These are phyloP conservation scores for Brenthis ino DNA, from an alignment of 2,888 invertebrate genomes.

Conservation along the genomic window DNA sequence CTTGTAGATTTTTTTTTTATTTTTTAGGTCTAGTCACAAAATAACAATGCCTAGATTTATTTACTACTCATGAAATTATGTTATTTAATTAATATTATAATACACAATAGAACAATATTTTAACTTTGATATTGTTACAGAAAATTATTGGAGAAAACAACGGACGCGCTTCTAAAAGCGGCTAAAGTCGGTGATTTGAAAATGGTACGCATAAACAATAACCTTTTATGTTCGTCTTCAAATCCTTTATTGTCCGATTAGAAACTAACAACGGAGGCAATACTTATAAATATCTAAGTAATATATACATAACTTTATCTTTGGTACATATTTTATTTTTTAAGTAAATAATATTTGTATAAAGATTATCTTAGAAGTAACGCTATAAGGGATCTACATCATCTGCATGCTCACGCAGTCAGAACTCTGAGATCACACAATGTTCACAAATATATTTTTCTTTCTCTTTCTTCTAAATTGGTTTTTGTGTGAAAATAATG, in stretches of 20 bases:
- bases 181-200: conserved; percentile 92
- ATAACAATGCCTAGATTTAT: conserved; percentile 1
- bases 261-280: neutral
- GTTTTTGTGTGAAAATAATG: too few species aligned
- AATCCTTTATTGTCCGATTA: conserved; percentile 23
- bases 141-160: conserved; percentile 90
- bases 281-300: neutral
- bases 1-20: too few species aligned
- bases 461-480: too few species aligned
- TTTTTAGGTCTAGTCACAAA: neutral
- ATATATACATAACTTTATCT: neutral
- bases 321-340: neutral
- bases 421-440: too few species aligned
- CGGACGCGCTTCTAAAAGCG: conserved; percentile 90
- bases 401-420: too few species aligned
- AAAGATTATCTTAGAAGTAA: too few species aligned
- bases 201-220: conserved; percentile 79
- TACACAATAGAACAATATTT: conserved; percentile 14
- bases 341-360: neutral
- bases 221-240: conserved; percentile 3
- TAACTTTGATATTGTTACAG: conserved; percentile 76
- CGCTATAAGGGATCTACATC: too few species aligned
- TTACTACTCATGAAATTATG: neutral
- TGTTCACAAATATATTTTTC: too few species aligned
- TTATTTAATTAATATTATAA: conserved; percentile 12